Conservation (phyloP, 2,797 vertebrate genomes). For the Pristis pectinata region DNA sequence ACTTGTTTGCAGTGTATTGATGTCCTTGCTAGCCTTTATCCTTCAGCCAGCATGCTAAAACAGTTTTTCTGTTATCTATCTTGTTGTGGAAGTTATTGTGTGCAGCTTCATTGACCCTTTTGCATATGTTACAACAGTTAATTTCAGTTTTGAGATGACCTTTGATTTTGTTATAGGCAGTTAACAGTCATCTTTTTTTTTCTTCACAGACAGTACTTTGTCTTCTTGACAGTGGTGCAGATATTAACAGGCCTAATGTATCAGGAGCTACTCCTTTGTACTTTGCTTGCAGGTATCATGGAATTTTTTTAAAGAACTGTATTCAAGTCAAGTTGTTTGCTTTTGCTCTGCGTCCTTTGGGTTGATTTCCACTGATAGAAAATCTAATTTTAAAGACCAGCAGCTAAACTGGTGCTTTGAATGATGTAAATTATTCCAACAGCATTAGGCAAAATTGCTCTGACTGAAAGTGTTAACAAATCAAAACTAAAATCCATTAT, state of each 20-base stretch:
- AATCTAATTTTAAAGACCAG: background rate
- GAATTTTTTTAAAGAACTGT: slow-evolving; percentile 40
- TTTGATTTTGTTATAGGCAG: background rate
- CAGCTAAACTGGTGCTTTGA: background rate
- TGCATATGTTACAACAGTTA: background rate
- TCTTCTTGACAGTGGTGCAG: slow-evolving; percentile 91
- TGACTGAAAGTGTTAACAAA: background rate
- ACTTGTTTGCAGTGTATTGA: background rate
- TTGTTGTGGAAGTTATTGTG: background rate
- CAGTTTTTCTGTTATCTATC: slow-evolving; percentile 34
- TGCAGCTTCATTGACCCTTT: background rate
- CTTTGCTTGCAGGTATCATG: slow-evolving; percentile 88
- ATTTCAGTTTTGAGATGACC: background rate
- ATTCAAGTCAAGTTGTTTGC: background rate
- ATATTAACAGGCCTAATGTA: slow-evolving; percentile 95
- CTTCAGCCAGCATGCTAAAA: background rate
- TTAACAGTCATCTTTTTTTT: slow-evolving; percentile 41
- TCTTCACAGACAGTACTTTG: slow-evolving; percentile 78
- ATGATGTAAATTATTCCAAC: background rate
- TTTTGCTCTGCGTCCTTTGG: background rate
- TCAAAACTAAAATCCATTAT: background rate
- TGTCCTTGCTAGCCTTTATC: background rate
- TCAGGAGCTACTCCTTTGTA: slow-evolving; percentile 94
- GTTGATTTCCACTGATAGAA: background rate
- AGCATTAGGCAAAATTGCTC: background rate